Base-by-base conservation (phyloP, 37 sponge, comb jelly and placozoan species). In the Beroe ovata region DNA sequence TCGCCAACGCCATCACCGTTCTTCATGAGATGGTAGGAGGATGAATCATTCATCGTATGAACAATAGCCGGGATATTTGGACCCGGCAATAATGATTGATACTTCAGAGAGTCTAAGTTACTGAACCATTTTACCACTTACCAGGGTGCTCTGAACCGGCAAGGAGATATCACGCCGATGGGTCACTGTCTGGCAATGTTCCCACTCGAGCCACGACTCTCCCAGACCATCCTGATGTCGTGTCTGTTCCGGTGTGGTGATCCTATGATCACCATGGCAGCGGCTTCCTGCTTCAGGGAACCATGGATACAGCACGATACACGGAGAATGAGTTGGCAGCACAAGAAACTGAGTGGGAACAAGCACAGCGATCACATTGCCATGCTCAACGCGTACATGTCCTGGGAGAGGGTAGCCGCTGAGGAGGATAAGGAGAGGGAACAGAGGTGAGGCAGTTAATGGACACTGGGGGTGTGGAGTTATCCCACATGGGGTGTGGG, bases 291-390 rank as follows among this genome's bases (percentile, higher is more conserved):
- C 62, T 95, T 93, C 77, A 92, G 90, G 21, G 95, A 95, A 72
- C 95, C 93, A 0, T 95, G 84, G 84, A 77, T 77, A 4, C 84
- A 77, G 33, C 54, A 77, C 3, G 84, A 77, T 40, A 77, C 84
- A 22, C 38, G 93, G 77, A 35, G 95, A 19, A 89, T 94, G 39
- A 29, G 90, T 36, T 93, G 64, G 90, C 60, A 59, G 16, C 94
- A 93, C 91, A 92, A 91, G 91, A 93, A 92, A 47, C 90, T 93
- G 69, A 71, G 91, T n/a, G 93, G 94, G 19, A 84, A 91, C 60
- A 38, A 91, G 60, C 64, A 91, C 64, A 95, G 95, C 54, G 95
- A 95, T 88, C 95, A 95, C 66, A 61, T 95, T 16, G 93, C 95
- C 60, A 92, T 95, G 92, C 89, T 93, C 54, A 89, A 66, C 16